Evolutionary conservation across 2,797 vertebrate species (phyloP).

Genomic region (Poeciliopsis presidionis): DNA sequence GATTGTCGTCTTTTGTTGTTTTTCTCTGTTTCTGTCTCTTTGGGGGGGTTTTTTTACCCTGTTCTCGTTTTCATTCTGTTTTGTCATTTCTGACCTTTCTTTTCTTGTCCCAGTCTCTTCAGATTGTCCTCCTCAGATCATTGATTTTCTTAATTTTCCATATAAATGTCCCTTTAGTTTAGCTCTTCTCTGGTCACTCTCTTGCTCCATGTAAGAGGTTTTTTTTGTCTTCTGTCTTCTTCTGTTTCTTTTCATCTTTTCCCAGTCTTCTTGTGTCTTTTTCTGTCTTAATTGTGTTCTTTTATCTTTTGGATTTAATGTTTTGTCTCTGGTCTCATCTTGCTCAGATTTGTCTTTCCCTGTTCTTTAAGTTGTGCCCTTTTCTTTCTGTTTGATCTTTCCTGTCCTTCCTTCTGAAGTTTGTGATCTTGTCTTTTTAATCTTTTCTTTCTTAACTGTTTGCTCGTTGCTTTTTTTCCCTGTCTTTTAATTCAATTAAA

Average conservation of each 20-base stretch:
- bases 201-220: not conserved
- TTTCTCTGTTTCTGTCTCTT: not conserved
- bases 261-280: not conserved
- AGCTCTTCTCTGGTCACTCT: not conserved
- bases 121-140: not conserved
- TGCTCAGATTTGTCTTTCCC: not conserved
- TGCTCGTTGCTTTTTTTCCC: not conserved
- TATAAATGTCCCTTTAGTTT: not conserved
- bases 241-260: not conserved
- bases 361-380: not conserved
- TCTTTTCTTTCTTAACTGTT: not conserved
- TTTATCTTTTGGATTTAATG: conserved; percentile 6
- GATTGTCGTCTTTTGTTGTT: conserved; percentile 5
- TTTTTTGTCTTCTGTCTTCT: not conserved
- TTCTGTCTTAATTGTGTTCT: conserved; percentile 5
- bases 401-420: not conserved
- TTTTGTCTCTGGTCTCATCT: not conserved
- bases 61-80: not conserved
- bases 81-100: not conserved
- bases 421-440: not conserved
- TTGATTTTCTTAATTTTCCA: not conserved
- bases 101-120: not conserved
- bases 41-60: not conserved
- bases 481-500: not conserved
- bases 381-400: not conserved